Conservation (phyloP, 2,113 vertebrate species). For the Cervus canadensis region DNA sequence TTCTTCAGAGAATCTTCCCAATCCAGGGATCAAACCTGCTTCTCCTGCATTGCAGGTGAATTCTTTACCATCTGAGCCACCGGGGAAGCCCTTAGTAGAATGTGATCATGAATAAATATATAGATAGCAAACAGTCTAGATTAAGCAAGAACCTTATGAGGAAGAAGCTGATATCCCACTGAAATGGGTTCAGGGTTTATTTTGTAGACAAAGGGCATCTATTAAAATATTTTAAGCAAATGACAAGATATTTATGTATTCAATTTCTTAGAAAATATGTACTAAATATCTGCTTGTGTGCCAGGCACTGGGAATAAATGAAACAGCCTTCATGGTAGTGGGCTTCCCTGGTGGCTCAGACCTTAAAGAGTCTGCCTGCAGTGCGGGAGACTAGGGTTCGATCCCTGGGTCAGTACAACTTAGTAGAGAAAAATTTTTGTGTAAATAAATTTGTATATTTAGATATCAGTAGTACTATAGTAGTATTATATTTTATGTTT, state of each 20-base stretch:
- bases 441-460: neutral
- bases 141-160: neutral
- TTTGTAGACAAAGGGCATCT: neutral
- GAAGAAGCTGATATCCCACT: neutral
- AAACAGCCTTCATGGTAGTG: neutral
- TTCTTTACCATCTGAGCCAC: neutral
- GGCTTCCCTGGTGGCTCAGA: neutral
- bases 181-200: neutral
- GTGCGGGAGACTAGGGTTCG: neutral
- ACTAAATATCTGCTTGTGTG: neutral
- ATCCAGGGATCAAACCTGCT: neutral
- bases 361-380: neutral
- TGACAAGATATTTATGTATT: neutral
- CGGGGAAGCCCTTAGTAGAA: neutral
- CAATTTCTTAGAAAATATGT: neutral
- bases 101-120: conserved; percentile 25
- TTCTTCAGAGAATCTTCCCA: neutral
- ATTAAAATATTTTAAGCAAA: conserved; percentile 9
- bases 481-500: neutral
- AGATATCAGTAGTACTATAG: neutral
- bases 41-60: neutral
- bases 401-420: neutral
- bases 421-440: neutral
- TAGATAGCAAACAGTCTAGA: neutral
- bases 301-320: neutral